Base-by-base conservation (phyloP, 2,888 invertebrate species). In the Micoletzkya japonica region DNA sequence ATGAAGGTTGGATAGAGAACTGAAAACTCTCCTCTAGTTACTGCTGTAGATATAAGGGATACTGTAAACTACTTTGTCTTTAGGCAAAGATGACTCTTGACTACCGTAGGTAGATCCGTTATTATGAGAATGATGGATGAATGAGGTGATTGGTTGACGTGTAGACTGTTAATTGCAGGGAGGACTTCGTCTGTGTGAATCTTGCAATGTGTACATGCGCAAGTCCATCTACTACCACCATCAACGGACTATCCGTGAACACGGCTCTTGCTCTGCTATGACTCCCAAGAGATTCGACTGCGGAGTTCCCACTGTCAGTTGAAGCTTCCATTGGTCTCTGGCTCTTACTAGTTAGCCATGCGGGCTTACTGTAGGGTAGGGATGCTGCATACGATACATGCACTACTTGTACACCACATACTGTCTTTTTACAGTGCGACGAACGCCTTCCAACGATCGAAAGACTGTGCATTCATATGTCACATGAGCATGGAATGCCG, bases 281-380 rank as follows among this genome's bases (percentile, higher is more conserved):
- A 79, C 77, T 1, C 79, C 79, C 20, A 75, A 75, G 61, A 56
- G 79, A 52, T 79, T 79, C 52, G 77, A 77, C 1, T 79, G 79
- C 54, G 71, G 68, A 44, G 57, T 68, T 4, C 68, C 68, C 4
- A 32, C 39, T 68, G 58, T 26, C 17, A 26, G 24, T 20, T 4
- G 37, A 34, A n/a, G 10, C 17, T 20, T 57, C 30, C 30, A 7
- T 30, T 32, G 4, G 24, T 57, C 14, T 6, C 4, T 28, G 10
- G 6, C 30, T 17, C 4, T 57, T 32, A 28, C 24, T 57, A 6
- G 14, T 30, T 57, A 26, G 14, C 10, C n/a, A 17, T 7, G 24
- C 7, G 24, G 17, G 6, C 6, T n/a, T 52, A 52, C 20, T n/a
- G 20, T 6, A 6, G 24, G 20, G 24, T 52, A 6, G 10, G 24